phyloP scores from a whole-genome alignment of 1,140 invertebrate genomes.

The Zeugodacus cucurbitae region DNA sequence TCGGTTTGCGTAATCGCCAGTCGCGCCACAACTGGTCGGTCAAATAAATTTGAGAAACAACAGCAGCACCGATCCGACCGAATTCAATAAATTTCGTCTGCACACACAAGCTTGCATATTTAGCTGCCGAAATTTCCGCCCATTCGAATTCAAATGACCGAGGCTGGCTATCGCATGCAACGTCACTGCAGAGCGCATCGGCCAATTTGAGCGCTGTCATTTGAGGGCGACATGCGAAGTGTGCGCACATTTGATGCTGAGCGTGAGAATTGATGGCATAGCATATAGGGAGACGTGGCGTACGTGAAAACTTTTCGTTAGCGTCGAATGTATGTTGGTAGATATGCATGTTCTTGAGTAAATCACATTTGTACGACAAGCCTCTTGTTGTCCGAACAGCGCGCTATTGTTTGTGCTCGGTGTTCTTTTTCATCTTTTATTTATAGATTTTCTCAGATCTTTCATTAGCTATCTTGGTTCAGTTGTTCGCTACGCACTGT shows the following conservation, averaged over 20 bases:
- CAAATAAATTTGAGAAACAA: neutral
- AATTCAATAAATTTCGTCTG: slow-evolving; percentile 28
- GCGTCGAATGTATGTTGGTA: neutral
- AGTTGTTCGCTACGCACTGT: neutral
- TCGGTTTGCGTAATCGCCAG: slow-evolving; percentile 42
- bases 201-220: neutral
- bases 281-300: neutral
- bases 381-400: neutral
- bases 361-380: neutral
- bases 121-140: neutral
- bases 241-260: neutral
- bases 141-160: neutral
- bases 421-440: neutral
- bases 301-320: neutral
- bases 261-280: neutral
- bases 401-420: neutral
- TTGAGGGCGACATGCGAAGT: neutral
- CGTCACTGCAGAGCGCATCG: neutral
- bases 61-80: neutral
- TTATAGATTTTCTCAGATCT: neutral
- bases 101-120: neutral
- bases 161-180: neutral
- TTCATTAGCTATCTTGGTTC: neutral
- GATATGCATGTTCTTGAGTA: neutral
- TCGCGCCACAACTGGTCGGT: neutral